A percentile compares a stretch with the other conserved stretches of the same genome.
These are phyloP conservation scores for Heliothis virescens DNA, from an alignment of 1,140 invertebrate species.

Conservation along the genomic window DNA sequence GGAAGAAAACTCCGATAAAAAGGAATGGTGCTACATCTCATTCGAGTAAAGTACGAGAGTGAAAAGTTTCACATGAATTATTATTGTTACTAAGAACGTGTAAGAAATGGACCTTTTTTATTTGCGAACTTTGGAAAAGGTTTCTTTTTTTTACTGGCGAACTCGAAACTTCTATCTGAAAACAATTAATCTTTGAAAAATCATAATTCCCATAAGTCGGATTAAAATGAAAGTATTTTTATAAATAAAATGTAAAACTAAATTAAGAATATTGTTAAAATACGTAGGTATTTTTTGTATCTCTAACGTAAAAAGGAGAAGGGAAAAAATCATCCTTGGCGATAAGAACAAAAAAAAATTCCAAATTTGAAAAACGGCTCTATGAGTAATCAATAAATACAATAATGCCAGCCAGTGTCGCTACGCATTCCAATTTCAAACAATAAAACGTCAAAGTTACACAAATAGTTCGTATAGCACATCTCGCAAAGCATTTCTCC, in stretches of 20 bases:
- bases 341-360: too few species aligned
- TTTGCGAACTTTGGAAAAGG: constrained; percentile 1
- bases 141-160: not conserved
- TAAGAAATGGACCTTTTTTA: constrained; percentile 9
- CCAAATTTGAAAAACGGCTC: too few species aligned
- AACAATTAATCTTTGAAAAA: not conserved
- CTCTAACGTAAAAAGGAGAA: too few species aligned
- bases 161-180: not conserved
- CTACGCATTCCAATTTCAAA: too few species aligned
- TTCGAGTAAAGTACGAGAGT: not conserved
- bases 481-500: not conserved
- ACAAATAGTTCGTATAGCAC: not conserved
- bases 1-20: constrained; percentile 4
- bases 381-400: too few species aligned
- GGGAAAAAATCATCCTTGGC: too few species aligned
- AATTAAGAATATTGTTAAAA: too few species aligned
- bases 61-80: constrained; percentile 12
- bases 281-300: too few species aligned
- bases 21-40: not conserved
- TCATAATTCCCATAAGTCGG: not conserved
- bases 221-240: not conserved
- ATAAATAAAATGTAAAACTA: too few species aligned
- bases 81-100: constrained; percentile 21
- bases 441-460: not conserved
- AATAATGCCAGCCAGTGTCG: too few species aligned